phyloP scores from a whole-genome alignment of 1,140 invertebrate species.

The Neodiprion lecontei region DNA sequence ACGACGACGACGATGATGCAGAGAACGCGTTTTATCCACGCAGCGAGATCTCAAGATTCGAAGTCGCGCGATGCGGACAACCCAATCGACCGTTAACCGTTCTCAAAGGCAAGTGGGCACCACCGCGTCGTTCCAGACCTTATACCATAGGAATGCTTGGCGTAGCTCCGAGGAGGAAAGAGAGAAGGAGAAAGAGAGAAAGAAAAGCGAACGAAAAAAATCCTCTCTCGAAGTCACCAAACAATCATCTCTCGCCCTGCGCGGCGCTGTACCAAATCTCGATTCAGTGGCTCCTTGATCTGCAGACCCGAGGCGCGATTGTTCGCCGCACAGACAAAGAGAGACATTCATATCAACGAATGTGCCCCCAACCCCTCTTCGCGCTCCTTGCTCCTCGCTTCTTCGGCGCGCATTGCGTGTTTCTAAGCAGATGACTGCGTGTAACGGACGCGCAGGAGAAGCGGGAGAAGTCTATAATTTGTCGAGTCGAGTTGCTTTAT shows the following conservation, averaged over 20 bases:
- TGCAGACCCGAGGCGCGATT: slow-evolving; percentile 34
- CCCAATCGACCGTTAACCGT: slow-evolving; percentile 26
- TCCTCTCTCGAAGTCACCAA: slow-evolving; percentile 46
- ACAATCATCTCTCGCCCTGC: slow-evolving; percentile 44
- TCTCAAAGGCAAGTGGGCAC: slow-evolving; percentile 1
- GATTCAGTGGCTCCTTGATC: slow-evolving; percentile 42
- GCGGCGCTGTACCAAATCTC: not conserved
- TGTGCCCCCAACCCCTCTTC: not conserved
- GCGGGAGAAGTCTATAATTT: slow-evolving; percentile 55
- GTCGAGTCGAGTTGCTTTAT: slow-evolving; percentile 48
- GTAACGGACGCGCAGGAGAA: slow-evolving; percentile 49
- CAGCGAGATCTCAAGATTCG: not conserved
- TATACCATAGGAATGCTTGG: not conserved
- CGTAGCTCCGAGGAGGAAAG: not conserved
- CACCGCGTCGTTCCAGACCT: slow-evolving; percentile 10
- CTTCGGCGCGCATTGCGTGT: slow-evolving; percentile 15
- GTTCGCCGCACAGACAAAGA: slow-evolving; percentile 32
- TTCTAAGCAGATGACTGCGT: slow-evolving; percentile 27
- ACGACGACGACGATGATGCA: too few species aligned
- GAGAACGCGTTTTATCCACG: too few species aligned
- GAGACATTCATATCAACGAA: slow-evolving; percentile 37
- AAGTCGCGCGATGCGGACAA: slow-evolving; percentile 12
- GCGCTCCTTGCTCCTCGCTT: slow-evolving; percentile 20
- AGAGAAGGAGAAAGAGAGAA: not conserved
- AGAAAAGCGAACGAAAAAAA: slow-evolving; percentile 25